Evolutionary conservation across 2,797 vertebrate species (phyloP), one percentile per base, ranked within the genome.

Genomic region (Coreius guichenoti): DNA sequence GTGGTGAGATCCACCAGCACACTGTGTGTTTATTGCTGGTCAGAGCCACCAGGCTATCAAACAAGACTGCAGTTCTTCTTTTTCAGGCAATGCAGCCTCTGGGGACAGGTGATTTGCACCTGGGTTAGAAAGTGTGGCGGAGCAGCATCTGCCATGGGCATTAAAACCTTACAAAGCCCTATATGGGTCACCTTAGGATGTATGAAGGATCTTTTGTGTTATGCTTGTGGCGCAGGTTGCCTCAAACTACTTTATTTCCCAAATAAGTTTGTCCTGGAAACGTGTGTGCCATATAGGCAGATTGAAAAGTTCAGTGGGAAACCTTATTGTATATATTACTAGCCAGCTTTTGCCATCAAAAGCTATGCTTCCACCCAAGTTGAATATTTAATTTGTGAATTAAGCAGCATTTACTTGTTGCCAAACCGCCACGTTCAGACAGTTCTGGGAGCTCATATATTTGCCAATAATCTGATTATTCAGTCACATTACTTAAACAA

Each of bases 1-100:
- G 86, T 82, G 91, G 90, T 89, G 91, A 92, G 89, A 89, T 89
- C 83, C 91, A 93, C 91, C 93, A 91, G 87, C 91, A 86, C 89
- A 89, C 81, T 85, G 89, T 91, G 92, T 93, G 81, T 91, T 91
- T 93, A 92, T 90, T 83, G 88, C 91, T 61, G 54, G 86, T 82
- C 89, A 90, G 88, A 92, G 91, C 92, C 84, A 90, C 91, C 89
- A 90, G 78, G 86, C 88, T 91, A 77, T 76, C 86, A 82, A 90
- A 94, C 91, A 93, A 87, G 80, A 67, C 73, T 45, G 16, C 47
- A 78, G 80, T 81, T 89, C 80, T 87, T 75, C 74, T 45, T 87
- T 85, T 73, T 67, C 26, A 11, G 49, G 63, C 56, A 76, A 23
- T 39, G 45, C 11, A 29, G 36, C 83, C 85, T 86, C 85, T 14